Conservation (phyloP, 2,888 invertebrate genomes). For the Limenitis camilla region DNA sequence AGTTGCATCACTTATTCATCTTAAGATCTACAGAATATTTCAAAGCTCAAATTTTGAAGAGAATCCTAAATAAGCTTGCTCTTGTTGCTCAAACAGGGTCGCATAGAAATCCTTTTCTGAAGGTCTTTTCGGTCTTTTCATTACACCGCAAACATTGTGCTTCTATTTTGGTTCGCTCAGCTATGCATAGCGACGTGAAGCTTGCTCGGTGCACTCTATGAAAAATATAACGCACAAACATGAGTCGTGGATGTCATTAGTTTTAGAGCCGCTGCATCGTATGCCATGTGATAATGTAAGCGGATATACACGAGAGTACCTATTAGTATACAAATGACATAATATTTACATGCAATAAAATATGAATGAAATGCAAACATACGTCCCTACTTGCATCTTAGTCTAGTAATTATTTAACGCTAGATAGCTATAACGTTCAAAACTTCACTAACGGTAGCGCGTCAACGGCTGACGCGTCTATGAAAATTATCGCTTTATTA, state of each 20-base stretch:
- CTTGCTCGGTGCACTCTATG: conserved; percentile 22
- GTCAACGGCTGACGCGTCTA: too few species aligned
- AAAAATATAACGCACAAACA: conserved; percentile 27
- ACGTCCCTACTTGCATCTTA: too few species aligned
- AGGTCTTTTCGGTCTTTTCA: conserved; percentile 27
- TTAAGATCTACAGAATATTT: too few species aligned
- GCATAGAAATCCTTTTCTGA: conserved; percentile 22
- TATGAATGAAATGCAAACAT: too few species aligned
- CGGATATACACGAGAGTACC: not conserved
- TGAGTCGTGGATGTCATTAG: conserved; percentile 22
- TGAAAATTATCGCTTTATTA: too few species aligned
- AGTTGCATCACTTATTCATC: too few species aligned
- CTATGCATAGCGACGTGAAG: conserved; percentile 26
- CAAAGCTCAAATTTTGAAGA: too few species aligned
- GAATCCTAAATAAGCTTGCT: conserved; percentile 20
- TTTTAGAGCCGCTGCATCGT: conserved; percentile 15
- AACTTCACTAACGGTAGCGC: too few species aligned
- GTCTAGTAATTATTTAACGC: too few species aligned
- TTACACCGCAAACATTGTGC: conserved; percentile 27
- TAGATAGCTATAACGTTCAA: too few species aligned
- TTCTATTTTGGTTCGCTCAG: conserved; percentile 25
- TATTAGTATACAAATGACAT: too few species aligned
- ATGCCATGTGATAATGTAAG: conserved; percentile 6
- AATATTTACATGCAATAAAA: too few species aligned
- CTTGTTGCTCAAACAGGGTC: conserved; percentile 13